Evolutionary conservation across 2,113 vertebrate species (phyloP), one percentile per base, ranked within the genome.

Genomic region (Rhizomys pruinosus): DNA sequence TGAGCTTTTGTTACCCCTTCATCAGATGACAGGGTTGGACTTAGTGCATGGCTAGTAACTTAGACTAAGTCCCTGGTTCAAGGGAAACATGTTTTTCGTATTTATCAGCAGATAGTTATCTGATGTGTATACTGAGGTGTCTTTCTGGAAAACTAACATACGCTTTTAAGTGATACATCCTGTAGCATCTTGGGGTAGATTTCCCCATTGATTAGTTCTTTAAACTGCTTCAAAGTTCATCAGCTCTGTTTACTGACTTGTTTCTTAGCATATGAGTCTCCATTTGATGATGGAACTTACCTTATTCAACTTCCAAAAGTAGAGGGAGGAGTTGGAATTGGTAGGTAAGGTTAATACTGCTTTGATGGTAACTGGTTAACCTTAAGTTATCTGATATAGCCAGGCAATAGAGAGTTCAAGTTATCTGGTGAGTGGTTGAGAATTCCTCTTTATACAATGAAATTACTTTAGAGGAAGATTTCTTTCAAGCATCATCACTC

Each of bases 221-320:
- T 57, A 89, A 61, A 92, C n/a, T 87, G 20, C 20, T 66, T 93
- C 23, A 44, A 37, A 82, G 84, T 81, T 79, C 52, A 73, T 81
- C 47, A 89, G 23, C 39, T 94, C 77, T 86, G 12, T 86, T 78
- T 32, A 78, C 12, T 77, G 78, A 89, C 57, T 87, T 93, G 64
- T 84, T 91, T 82, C 57, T 89, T 81, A 55, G 15, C 82, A 27
- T 78, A 92, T 69, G 42, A 84, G 69, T 94, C 44, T 5, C 27
- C 69, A 81, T 92, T 59, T 96, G 66, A 68, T 84, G 47, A 74
- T 87, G 29, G n/a, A 84, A 90, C 71, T 92, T 78, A 92, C 76
- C 71, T 96, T 61, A 92, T 94, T 95, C 80, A 57, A 64, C 94
- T n/a, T 72, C 66, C 29, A 89, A 77, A 89, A 82, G 64, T 27